Evolutionary conservation across 2,797 vertebrate genomes (phyloP).

Genomic region (Spinibarbus caldwelli): DNA sequence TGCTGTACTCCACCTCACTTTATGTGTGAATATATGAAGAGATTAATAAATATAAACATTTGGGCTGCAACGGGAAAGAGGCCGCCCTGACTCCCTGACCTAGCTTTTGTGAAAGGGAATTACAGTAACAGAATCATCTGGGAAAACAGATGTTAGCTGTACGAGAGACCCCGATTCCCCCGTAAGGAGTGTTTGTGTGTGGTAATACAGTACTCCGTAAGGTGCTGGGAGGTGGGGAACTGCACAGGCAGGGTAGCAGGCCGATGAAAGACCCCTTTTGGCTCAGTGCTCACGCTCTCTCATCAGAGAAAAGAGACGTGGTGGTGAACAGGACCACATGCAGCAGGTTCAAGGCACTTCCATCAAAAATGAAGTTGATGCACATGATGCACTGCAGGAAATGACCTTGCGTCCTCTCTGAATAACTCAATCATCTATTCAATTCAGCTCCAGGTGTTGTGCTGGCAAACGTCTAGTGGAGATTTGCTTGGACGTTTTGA

Average conservation of each 20-base stretch:
- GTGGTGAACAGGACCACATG: conserved; percentile 53
- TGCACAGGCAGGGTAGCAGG: conserved; percentile 48
- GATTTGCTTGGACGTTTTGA: conserved; percentile 43
- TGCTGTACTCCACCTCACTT: neutral
- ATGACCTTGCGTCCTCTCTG: conserved; percentile 38
- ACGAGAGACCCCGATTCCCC: conserved; percentile 69
- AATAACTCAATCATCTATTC: conserved; percentile 31
- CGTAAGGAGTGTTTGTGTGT: conserved; percentile 74
- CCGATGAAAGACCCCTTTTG: conserved; percentile 71
- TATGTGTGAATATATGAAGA: conserved; percentile 38
- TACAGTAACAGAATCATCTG: conserved; percentile 76
- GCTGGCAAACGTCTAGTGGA: conserved; percentile 48
- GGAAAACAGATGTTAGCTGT: conserved; percentile 77
- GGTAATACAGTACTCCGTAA: conserved; percentile 74
- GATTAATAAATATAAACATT: conserved; percentile 56
- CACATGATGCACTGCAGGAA: conserved; percentile 39
- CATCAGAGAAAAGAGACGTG: conserved; percentile 50
- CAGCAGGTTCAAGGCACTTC: conserved; percentile 56
- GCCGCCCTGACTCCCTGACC: conserved; percentile 65
- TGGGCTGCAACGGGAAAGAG: conserved; percentile 63
- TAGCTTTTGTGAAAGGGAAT: conserved; percentile 60
- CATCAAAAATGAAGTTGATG: conserved; percentile 23
- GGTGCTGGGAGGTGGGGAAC: conserved; percentile 58
- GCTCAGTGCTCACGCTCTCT: conserved; percentile 58
- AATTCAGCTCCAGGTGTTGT: conserved; percentile 39